These are phyloP conservation scores for Xenopus tropicalis DNA, from an alignment of 2,113 vertebrate genomes.

Conservation along the genomic window DNA sequence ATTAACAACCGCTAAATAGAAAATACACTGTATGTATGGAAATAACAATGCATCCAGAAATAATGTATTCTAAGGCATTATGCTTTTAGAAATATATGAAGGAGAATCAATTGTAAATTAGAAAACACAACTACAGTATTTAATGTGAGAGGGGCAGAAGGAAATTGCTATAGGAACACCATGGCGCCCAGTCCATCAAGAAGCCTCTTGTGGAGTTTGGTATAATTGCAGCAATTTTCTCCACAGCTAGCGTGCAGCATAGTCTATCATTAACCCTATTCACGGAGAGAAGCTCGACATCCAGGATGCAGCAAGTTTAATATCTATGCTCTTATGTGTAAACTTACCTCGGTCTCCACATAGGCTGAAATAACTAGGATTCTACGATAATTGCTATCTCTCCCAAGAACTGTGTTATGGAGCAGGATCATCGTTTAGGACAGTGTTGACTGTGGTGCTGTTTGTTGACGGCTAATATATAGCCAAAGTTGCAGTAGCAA, in stretches of 20 bases:
- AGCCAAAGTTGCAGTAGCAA: too few species aligned
- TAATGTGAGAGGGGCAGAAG: not conserved
- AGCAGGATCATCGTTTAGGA: too few species aligned
- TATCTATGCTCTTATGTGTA: not conserved
- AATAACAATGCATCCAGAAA: not conserved
- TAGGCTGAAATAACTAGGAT: not conserved
- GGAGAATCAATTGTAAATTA: not conserved
- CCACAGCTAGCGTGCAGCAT: not conserved
- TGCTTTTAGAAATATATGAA: not conserved
- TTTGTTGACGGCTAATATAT: too few species aligned
- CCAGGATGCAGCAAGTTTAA: not conserved
- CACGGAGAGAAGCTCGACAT: not conserved
- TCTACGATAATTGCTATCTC: too few species aligned
- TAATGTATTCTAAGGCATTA: not conserved
- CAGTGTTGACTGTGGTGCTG: too few species aligned
- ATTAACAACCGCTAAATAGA: too few species aligned
- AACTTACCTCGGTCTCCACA: not conserved
- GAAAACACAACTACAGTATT: not conserved
- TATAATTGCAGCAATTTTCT: slow-evolving; percentile 1
- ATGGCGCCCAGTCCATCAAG: not conserved
- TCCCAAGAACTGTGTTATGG: too few species aligned
- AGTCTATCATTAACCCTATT: not conserved
- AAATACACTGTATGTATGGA: not conserved
- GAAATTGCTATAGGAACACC: not conserved
- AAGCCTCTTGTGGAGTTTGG: not conserved